Evolutionary conservation across 2,888 invertebrate genomes (phyloP).

Genomic region (Cancer borealis): DNA sequence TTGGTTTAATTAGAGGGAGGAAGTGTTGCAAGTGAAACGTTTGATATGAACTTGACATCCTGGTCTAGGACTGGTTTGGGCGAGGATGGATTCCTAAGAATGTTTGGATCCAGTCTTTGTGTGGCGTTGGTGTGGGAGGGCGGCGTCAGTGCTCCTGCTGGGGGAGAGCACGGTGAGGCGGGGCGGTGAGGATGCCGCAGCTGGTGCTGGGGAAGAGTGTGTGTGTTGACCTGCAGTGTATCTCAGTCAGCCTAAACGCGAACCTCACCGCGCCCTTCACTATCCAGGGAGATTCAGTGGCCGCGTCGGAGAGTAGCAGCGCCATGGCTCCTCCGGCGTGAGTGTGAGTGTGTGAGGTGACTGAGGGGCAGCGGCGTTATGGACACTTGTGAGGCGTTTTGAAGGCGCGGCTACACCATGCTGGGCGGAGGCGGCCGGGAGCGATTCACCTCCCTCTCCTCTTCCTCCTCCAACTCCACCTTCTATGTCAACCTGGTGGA

Average conservation of each 20-base stretch:
- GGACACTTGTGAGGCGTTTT: neutral
- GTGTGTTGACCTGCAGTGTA: slow-evolving; percentile 24
- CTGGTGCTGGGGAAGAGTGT: neutral
- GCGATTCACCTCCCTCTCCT: slow-evolving; percentile 50
- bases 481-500: slow-evolving; percentile 75
- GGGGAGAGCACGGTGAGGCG: slow-evolving; percentile 13
- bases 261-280: neutral
- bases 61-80: slow-evolving; percentile 26
- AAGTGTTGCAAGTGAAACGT: slow-evolving; percentile 63
- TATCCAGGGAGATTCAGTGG: neutral
- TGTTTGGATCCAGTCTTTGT: slow-evolving; percentile 37
- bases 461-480: slow-evolving; percentile 69
- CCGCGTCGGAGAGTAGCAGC: neutral
- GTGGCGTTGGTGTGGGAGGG: slow-evolving; percentile 9
- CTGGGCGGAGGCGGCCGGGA: slow-evolving; percentile 9
- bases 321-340: slow-evolving; percentile 30
- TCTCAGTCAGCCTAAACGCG: neutral
- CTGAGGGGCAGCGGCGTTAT: slow-evolving; percentile 27
- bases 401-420: slow-evolving; percentile 36
- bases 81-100: slow-evolving; percentile 38
- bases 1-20: neutral
- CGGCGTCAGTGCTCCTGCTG: slow-evolving; percentile 2
- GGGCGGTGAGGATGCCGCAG: slow-evolving; percentile 9
- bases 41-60: slow-evolving; percentile 54
- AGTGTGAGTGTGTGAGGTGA: slow-evolving; percentile 37